These are phyloP conservation scores for Eudemis profundana DNA, from an alignment of 2,888 invertebrate species.

Conservation along the genomic window DNA sequence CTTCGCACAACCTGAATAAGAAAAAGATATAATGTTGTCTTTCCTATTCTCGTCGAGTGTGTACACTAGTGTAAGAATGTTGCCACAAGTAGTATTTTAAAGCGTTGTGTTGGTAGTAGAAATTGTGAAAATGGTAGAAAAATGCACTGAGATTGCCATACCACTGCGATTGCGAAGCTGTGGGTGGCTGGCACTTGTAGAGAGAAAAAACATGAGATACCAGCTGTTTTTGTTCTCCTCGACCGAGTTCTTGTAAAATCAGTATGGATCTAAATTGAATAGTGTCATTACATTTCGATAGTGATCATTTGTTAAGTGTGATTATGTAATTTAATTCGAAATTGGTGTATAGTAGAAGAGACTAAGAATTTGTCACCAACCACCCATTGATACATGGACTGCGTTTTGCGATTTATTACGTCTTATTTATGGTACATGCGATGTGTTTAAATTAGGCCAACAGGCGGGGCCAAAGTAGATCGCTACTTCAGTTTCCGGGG, in stretches of 20 bases:
- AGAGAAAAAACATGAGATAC: conserved; percentile 71
- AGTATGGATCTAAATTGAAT: conserved; percentile 80
- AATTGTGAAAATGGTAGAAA: conserved; percentile 36
- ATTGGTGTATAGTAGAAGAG: conserved; percentile 63
- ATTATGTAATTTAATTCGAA: conserved; percentile 60
- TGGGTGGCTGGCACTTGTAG: conserved; percentile 48
- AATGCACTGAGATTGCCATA: conserved; percentile 20
- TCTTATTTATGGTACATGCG: conserved; percentile 67
- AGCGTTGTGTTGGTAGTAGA: conserved; percentile 36
- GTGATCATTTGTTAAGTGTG: conserved; percentile 71
- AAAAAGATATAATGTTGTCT: too few species aligned
- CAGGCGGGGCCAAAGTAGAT: conserved; percentile 58
- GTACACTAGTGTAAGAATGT: too few species aligned
- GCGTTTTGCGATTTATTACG: conserved; percentile 72
- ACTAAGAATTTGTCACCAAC: conserved; percentile 74
- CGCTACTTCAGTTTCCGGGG: conserved; percentile 46
- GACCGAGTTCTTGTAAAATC: conserved; percentile 70
- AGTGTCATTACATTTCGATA: conserved; percentile 69
- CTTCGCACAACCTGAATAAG: too few species aligned
- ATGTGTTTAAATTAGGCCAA: conserved; percentile 66
- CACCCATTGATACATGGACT: conserved; percentile 66
- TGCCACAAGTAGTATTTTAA: conserved; percentile 1
- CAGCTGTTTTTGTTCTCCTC: conserved; percentile 80
- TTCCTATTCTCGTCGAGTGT: too few species aligned
- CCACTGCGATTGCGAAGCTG: conserved; percentile 29